A percentile compares a stretch with the other conserved stretches of the same genome.
Conservation (phyloP, 2,113 vertebrate genomes). For the Addax nasomaculatus region DNA sequence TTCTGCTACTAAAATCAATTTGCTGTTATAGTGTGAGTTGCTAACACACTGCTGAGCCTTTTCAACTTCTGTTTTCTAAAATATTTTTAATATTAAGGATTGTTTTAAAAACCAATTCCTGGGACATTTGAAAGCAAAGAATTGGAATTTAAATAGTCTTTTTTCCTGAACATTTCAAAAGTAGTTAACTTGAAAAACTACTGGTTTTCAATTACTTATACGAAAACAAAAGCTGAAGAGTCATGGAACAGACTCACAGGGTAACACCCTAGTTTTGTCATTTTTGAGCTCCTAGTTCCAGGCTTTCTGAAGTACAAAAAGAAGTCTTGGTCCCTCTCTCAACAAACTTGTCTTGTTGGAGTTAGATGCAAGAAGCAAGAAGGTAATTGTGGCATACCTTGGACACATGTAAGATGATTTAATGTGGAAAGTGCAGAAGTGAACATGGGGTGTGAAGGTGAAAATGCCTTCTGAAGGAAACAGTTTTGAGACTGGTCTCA, state of each 20-base stretch:
- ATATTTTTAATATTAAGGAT: conserved; percentile 68
- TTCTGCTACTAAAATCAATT: conserved; percentile 70
- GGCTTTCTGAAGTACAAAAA: neutral
- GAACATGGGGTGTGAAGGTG: neutral
- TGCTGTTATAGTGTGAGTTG: conserved; percentile 42
- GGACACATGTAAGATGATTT: neutral
- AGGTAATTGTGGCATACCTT: neutral
- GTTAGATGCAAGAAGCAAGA: neutral
- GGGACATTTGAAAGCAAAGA: conserved; percentile 15
- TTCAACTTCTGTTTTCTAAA: conserved; percentile 60
- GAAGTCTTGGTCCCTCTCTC: neutral
- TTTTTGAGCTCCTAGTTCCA: neutral
- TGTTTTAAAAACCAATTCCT: conserved; percentile 60
- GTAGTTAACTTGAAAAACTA: conserved; percentile 45
- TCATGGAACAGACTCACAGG: neutral
- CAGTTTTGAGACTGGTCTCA: neutral
- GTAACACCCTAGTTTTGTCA: neutral
- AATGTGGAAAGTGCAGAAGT: neutral
- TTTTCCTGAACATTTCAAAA: conserved; percentile 31
- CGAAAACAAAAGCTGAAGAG: neutral
- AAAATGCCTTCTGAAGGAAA: neutral
- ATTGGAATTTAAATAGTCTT: conserved; percentile 60
- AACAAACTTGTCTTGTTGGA: neutral
- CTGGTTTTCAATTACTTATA: conserved; percentile 47
- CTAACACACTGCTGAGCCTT: conserved; percentile 17